Conservation (phyloP, 1,140 invertebrate species). For the Calephelis nemesis region DNA sequence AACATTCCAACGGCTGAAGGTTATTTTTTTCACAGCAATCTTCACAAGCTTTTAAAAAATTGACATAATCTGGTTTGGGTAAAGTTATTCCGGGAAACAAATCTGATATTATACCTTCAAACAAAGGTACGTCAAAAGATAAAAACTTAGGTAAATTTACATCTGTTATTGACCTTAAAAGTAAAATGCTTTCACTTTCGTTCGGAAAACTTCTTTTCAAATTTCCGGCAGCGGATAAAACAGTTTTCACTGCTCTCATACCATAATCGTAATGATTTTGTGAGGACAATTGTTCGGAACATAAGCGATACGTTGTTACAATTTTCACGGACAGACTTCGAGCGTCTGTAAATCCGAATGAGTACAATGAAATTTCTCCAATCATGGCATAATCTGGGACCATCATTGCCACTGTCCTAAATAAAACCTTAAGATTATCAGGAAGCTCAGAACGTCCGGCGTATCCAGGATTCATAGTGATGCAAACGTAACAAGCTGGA, state of each 20-base stretch:
- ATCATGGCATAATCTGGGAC: slow-evolving; percentile 95
- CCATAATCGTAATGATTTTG: slow-evolving; percentile 97
- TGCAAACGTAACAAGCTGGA: slow-evolving; percentile 93
- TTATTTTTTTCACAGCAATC: slow-evolving; percentile 82
- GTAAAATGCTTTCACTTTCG: slow-evolving; percentile 87
- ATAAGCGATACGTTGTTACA: slow-evolving; percentile 94
- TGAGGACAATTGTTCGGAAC: slow-evolving; percentile 94
- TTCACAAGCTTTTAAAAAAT: slow-evolving; percentile 80
- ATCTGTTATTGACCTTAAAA: slow-evolving; percentile 92
- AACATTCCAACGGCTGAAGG: slow-evolving; percentile 85
- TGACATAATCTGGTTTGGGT: slow-evolving; percentile 86
- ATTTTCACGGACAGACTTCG: slow-evolving; percentile 93
- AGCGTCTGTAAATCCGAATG: slow-evolving; percentile 95
- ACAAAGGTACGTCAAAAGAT: slow-evolving; percentile 92
- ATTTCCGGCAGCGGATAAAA: slow-evolving; percentile 90
- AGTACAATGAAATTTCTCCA: slow-evolving; percentile 95
- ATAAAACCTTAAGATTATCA: slow-evolving; percentile 93
- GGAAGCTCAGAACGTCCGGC: slow-evolving; percentile 91
- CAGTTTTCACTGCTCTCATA: slow-evolving; percentile 88
- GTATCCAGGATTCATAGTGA: slow-evolving; percentile 96
- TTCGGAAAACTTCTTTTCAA: slow-evolving; percentile 91
- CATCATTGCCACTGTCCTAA: slow-evolving; percentile 96
- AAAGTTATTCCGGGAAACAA: slow-evolving; percentile 91
- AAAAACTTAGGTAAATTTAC: slow-evolving; percentile 97
- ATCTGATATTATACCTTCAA: slow-evolving; percentile 94